These are phyloP conservation scores for Parapsyche elsis DNA, from an alignment of 1,140 invertebrate genomes.

Conservation along the genomic window DNA sequence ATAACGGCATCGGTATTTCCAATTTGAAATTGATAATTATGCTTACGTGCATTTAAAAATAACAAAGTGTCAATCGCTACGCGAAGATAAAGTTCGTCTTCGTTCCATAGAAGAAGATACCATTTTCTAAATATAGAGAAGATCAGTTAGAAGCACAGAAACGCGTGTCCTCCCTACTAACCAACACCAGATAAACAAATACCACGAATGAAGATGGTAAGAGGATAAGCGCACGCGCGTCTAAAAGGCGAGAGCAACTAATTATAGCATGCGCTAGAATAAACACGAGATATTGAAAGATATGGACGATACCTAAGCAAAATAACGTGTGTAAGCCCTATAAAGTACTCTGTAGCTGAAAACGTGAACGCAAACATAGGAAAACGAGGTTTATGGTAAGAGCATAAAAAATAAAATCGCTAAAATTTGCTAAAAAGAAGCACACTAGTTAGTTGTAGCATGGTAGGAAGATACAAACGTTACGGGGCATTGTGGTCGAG, in stretches of 20 bases:
- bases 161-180: not conserved
- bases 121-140: slow-evolving; percentile 5
- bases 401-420: too few species aligned
- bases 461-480: not conserved
- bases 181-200: slow-evolving; percentile 13
- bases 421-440: too few species aligned
- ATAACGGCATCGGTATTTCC: too few species aligned
- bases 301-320: not conserved
- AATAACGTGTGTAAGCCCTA: too few species aligned
- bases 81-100: too few species aligned
- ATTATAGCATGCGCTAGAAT: slow-evolving; percentile 28
- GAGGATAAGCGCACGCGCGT: slow-evolving; percentile 16
- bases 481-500: not conserved
- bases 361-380: too few species aligned
- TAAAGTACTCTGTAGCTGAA: too few species aligned
- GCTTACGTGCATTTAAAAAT: too few species aligned
- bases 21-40: too few species aligned
- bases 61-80: too few species aligned
- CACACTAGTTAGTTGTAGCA: too few species aligned
- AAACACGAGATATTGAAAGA: slow-evolving; percentile 5
- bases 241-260: slow-evolving; percentile 21
- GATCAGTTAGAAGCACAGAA: not conserved
- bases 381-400: too few species aligned
- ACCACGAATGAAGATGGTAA: slow-evolving; percentile 8
- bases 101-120: not conserved